Percentiles rank a stretch among this genome's conserved stretches.
These are phyloP conservation scores for Takifugu ocellatus DNA, from an alignment of 2,797 vertebrate genomes.

Conservation along the genomic window DNA sequence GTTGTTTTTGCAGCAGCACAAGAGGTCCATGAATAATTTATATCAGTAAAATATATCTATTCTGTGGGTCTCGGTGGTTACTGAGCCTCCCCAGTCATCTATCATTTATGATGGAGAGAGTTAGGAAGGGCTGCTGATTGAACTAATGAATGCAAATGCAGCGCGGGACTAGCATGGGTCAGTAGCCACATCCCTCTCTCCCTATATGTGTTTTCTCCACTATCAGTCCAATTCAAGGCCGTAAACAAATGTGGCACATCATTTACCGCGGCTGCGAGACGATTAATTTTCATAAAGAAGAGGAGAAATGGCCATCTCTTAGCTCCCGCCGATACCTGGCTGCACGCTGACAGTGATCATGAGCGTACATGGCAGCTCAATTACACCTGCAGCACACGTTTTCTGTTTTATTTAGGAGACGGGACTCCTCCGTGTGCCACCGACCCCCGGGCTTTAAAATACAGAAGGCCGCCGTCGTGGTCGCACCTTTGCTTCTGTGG, in stretches of 20 bases:
- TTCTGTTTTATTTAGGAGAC: conserved; percentile 59
- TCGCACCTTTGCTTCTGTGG: conserved; percentile 18
- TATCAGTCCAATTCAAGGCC: conserved; percentile 66
- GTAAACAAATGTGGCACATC: conserved; percentile 76
- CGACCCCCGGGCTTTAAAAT: conserved; percentile 39
- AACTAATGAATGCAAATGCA: conserved; percentile 73
- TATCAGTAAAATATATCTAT: conserved; percentile 63
- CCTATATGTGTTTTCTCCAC: conserved; percentile 54
- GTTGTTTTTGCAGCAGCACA: conserved; percentile 55
- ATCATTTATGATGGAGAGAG: conserved; percentile 71
- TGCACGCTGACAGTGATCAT: conserved; percentile 72
- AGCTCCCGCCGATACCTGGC: conserved; percentile 61
- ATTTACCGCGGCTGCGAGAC: conserved; percentile 66
- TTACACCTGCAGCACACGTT: conserved; percentile 66
- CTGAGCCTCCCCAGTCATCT: conserved; percentile 62
- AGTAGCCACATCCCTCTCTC: conserved; percentile 52
- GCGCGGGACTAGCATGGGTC: conserved; percentile 62
- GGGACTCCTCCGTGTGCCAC: conserved; percentile 44
- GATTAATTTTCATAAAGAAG: conserved; percentile 75
- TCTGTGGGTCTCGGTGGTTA: conserved; percentile 56
- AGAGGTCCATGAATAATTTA: conserved; percentile 69
- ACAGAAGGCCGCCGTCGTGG: conserved; percentile 36
- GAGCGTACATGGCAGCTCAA: conserved; percentile 78
- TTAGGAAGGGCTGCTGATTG: conserved; percentile 66
- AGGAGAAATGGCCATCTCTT: conserved; percentile 64